Evolutionary conservation across 2,113 vertebrate genomes (phyloP).

Genomic region (Scalopus aquaticus): DNA sequence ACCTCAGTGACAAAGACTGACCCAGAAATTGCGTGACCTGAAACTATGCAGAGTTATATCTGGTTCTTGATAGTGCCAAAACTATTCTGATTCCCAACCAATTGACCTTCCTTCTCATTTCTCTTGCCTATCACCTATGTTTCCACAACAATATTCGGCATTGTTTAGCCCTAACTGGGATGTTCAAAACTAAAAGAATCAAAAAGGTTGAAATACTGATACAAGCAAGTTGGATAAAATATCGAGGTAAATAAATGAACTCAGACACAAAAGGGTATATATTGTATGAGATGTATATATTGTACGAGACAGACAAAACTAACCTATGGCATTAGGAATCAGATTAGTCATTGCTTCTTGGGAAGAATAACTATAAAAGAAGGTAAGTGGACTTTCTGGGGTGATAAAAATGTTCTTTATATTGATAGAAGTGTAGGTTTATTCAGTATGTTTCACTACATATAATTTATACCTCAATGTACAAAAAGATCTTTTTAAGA

Average conservation of each 20-base stretch:
- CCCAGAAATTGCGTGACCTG: conserved; percentile 22
- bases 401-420: background rate
- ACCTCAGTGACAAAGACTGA: background rate
- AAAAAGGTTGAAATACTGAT: background rate
- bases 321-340: conserved; percentile 5
- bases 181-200: conserved; percentile 23
- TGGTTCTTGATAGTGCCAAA: conserved; percentile 6
- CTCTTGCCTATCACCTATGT: background rate
- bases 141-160: background rate
- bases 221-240: background rate
- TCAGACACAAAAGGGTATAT: background rate
- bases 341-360: conserved; percentile 8
- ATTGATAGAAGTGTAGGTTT: background rate
- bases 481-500: background rate
- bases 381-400: background rate
- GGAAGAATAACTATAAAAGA: conserved; percentile 35
- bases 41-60: no score
- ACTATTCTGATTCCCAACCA: background rate
- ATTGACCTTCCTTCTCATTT: background rate
- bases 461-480: background rate
- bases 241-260: background rate
- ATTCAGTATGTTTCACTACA: conserved; percentile 10
- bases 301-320: background rate
- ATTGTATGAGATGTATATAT: background rate
- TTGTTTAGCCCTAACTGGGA: background rate